Conservation (phyloP, 2,888 invertebrate genomes). For the Macaria liturata region DNA sequence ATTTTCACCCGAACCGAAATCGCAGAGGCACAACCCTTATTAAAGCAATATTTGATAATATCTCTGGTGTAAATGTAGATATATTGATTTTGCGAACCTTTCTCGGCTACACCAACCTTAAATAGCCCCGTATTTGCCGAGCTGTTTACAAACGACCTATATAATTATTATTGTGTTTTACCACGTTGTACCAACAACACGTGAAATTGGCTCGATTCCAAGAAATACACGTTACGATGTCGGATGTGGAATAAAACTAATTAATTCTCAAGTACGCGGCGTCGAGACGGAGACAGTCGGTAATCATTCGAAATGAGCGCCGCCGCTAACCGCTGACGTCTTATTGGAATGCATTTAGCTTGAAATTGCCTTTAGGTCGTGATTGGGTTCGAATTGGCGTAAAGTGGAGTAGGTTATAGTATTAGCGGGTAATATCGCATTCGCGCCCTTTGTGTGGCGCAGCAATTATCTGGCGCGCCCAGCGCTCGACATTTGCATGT, state of each 20-base stretch:
- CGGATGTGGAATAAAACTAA: constrained; percentile 31
- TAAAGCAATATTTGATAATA: constrained; percentile 17
- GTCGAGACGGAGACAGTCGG: constrained; percentile 29
- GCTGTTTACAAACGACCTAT: constrained; percentile 16
- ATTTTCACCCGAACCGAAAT: constrained; percentile 2
- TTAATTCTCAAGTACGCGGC: constrained; percentile 39
- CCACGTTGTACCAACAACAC: constrained; percentile 30
- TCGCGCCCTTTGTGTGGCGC: constrained; percentile 28
- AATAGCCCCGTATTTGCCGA: constrained; percentile 26
- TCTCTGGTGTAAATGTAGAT: constrained; percentile 3
- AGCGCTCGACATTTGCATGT: constrained; percentile 51
- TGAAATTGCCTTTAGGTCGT: constrained; percentile 45
- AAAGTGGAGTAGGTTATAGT: constrained; percentile 13
- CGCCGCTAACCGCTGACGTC: constrained; percentile 20
- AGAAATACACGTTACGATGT: constrained; percentile 31
- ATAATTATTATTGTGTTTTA: constrained; percentile 25
- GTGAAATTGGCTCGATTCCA: constrained; percentile 34
- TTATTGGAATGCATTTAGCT: constrained; percentile 40
- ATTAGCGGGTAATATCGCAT: constrained; percentile 23
- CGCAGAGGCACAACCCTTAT: constrained; percentile 1
- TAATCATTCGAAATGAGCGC: constrained; percentile 26
- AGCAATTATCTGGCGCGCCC: constrained; percentile 47
- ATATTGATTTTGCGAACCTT: constrained; percentile 18
- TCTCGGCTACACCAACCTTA: constrained; percentile 23
- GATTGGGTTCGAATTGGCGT: constrained; percentile 38